A percentile compares a stretch with the other conserved stretches of the same genome.
Evolutionary conservation across 1,140 invertebrate genomes (phyloP).

Genomic region (Ruditapes philippinarum): DNA sequence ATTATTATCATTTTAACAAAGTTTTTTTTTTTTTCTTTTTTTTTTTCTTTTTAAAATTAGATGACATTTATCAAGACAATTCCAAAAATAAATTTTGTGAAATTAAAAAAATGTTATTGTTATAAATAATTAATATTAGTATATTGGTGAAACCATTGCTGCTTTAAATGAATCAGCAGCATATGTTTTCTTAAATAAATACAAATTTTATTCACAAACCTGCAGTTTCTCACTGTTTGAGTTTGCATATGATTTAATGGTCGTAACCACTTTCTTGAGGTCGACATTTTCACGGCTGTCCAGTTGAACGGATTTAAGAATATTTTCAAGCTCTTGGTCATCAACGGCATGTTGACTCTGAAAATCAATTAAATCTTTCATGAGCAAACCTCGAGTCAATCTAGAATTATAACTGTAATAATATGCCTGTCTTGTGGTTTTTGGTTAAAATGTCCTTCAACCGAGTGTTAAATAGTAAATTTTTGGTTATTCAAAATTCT

Average conservation of each 20-base stretch:
- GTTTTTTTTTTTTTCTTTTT: too few relatives aligned
- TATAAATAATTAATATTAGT: too few relatives aligned
- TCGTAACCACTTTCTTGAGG: not conserved
- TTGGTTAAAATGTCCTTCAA: not conserved
- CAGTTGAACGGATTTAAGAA: conserved; percentile 12
- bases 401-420: not conserved
- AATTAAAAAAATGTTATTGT: too few relatives aligned
- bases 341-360: not conserved
- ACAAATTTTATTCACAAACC: not conserved
- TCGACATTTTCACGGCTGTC: not conserved
- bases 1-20: too few relatives aligned
- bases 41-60: too few relatives aligned
- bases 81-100: too few relatives aligned
- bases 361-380: not conserved
- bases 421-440: not conserved
- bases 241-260: not conserved
- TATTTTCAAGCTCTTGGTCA: conserved; percentile 1
- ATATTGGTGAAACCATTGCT: too few relatives aligned
- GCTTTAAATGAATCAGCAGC: too few relatives aligned
- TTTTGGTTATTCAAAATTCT: not conserved
- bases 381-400: not conserved
- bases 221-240: not conserved
- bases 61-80: too few relatives aligned
- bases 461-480: not conserved
- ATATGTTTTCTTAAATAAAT: too few relatives aligned